phyloP scores from a whole-genome alignment of 2,113 vertebrate genomes.

The Opisthocomus hoazin region DNA sequence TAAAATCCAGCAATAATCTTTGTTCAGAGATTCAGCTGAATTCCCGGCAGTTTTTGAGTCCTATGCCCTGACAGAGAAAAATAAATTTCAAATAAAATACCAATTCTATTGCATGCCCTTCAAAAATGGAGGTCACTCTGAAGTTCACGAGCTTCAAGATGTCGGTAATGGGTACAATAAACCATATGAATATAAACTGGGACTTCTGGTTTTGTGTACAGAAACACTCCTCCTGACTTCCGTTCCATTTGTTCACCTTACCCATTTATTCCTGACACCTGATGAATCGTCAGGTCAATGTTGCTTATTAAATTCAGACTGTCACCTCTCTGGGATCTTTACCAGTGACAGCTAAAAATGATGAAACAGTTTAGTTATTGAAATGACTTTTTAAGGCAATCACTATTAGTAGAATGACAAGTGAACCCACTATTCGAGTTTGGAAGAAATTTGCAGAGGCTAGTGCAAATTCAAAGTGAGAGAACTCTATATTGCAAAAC shows the following conservation, averaged over 20 bases:
- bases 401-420: neutral
- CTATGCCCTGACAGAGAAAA: neutral
- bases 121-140: neutral
- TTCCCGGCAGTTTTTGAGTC: neutral
- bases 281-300: neutral
- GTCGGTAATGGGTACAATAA: neutral
- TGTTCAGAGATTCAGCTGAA: neutral
- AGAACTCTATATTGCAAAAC: neutral
- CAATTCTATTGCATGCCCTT: neutral
- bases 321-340: neutral
- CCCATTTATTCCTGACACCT: neutral
- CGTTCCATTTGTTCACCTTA: neutral
- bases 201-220: neutral
- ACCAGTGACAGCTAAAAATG: neutral
- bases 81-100: neutral
- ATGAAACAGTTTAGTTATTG: neutral
- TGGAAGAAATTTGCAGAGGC: neutral
- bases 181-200: neutral
- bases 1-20: neutral
- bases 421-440: neutral
- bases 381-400: neutral
- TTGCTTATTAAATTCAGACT: neutral
- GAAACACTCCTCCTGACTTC: neutral
- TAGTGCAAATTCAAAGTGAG: neutral
- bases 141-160: neutral